These are phyloP conservation scores for Sebastes elongatus DNA, from an alignment of 2,797 vertebrate genomes.

Conservation along the genomic window DNA sequence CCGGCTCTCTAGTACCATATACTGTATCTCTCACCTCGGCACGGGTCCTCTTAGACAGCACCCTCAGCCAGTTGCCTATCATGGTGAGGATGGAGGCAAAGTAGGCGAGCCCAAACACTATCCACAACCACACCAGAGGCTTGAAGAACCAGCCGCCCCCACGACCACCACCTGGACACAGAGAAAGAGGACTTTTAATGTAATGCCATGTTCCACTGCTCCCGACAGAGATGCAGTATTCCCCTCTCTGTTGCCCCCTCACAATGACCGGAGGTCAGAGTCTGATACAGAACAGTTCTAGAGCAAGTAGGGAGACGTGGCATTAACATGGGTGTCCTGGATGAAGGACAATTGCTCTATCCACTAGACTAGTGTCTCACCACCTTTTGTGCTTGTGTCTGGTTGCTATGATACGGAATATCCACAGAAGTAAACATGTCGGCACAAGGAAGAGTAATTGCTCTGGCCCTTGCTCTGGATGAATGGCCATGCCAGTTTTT, in stretches of 20 bases:
- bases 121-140: slow-evolving; percentile 92
- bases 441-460: too few relatives aligned
- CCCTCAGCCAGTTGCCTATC: slow-evolving; percentile 92
- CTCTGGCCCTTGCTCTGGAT: too few relatives aligned
- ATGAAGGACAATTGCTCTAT: not conserved
- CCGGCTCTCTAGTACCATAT: not conserved
- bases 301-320: not conserved
- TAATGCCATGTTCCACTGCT: not conserved
- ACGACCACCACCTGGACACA: slow-evolving; percentile 76
- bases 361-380: not conserved
- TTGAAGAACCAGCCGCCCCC: slow-evolving; percentile 83
- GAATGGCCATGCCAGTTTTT: too few relatives aligned
- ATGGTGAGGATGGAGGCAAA: slow-evolving; percentile 94
- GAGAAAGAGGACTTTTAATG: not conserved
- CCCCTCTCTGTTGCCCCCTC: not conserved
- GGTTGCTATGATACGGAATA: too few relatives aligned
- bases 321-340: not conserved
- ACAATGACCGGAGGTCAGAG: not conserved
- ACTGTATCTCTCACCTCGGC: slow-evolving; percentile 84
- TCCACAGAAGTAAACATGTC: too few relatives aligned
- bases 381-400: not conserved
- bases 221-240: not conserved
- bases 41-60: slow-evolving; percentile 88
- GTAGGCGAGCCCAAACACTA: slow-evolving; percentile 92
- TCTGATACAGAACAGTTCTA: not conserved